Evolutionary conservation across 1,140 invertebrate species (phyloP), one percentile per base, ranked within the genome.

Genomic region (Drosophila tropicalis): DNA sequence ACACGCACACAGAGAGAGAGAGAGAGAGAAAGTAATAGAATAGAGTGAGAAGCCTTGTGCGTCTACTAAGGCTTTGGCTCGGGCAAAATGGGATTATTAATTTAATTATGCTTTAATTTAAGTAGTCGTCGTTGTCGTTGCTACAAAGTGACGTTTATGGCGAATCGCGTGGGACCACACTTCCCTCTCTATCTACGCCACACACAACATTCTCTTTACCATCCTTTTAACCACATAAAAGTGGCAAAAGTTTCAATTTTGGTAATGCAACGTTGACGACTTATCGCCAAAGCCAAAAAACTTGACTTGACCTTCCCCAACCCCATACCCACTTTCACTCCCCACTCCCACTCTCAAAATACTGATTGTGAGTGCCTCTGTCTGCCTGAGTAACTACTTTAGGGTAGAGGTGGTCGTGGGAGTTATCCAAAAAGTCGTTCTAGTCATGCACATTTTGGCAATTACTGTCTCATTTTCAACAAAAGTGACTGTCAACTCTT

Each of bases 21-120:
- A 60, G 22, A 15, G 32, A 36, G 32, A 10, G 34, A 5, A n/a
- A 60, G 60, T 40, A 39, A 69, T 51, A 51, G 44, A 15, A 51
- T 17, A 51, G 44, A 51, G 44, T 12, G 44, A 51, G 44, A 51
- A 51, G 17, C 17, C 69, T 67, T 73, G 54, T 67, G 73, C 58
- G 41, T 39, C 25, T 34, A 41, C 40, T 62, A 17, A 17, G 57
- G 66, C 32, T 68, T 85, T 77, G 81, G 74, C 81, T 81, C 67
- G 71, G 47, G 69, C 85, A 81, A 90, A 90, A 89, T 85, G 86
- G 86, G 85, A 89, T 89, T 89, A 90, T 89, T 89, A 89, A 89
- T 89, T 89, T 90, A 89, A 89, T 89, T 89, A 89, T 76, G 81
- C 85, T 81, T 87, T 89, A 90, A 89, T 89, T 89, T 90, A 89